Base-by-base conservation (phyloP, 2,888 invertebrate genomes). In the Elegia similella region DNA sequence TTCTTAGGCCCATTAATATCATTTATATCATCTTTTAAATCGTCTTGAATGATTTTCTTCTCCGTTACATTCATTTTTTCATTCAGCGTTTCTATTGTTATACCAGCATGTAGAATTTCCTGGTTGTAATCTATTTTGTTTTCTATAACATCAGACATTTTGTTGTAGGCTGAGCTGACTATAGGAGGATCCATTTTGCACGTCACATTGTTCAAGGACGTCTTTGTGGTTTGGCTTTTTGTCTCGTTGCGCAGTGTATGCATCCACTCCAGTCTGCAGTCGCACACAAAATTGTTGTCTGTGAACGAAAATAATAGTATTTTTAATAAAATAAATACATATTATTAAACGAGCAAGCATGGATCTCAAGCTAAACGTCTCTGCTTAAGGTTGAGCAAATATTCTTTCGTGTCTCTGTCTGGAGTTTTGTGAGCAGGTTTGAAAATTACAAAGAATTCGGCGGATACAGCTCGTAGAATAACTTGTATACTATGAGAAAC, bases 211-310 rank as follows among this genome's bases (percentile, higher is more conserved):
- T 95, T 95, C 55, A 96, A 88, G 34, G 94, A 93, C 67, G 93
- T 93, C 67, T 93, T 93, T 64, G 96, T 93, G 71, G 93, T 93
- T 67, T 92, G 91, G 78, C 95, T 95, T 80, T 94, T 93, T 64
- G 96, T 96, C 67, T 95, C 95, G 82, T 95, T 95, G 62, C 94
- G 93, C 61, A 97, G 87, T 48, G 92, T 92, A 85, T 95, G 95
- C 87, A 96, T 94, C 97, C 97, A 97, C 67, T 94, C 93, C 67
- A 97, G 88, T 66, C 95, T 94, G 82, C 96, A 96, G 92, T 96
- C 96, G 87, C 97, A 97, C 69, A 94, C 93, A 85, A 97, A 95
- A 80, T 94, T 94, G 89, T 97, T 97, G 72, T 95, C 97, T 97
- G 95, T 54, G 92, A 92, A 78, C 68, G 75, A 72, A 69, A 69